Evolutionary conservation across 2,888 invertebrate genomes (phyloP).

Genomic region (Deilephila porcellus): DNA sequence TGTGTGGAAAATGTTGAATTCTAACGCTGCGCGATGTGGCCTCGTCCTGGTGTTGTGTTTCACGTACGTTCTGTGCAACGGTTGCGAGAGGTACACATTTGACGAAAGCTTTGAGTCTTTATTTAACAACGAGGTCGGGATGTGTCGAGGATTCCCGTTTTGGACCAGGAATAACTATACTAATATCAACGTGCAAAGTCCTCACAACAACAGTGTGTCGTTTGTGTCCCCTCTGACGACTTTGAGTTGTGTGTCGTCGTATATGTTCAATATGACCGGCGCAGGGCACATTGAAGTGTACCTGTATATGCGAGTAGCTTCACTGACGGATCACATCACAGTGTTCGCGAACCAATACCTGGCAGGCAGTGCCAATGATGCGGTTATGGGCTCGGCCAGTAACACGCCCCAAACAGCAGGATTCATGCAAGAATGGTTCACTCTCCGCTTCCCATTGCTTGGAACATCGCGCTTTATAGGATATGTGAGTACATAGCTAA

Average conservation of each 20-base stretch:
- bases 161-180: constrained; percentile 53
- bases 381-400: constrained; percentile 4
- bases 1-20: constrained; percentile 29
- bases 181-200: constrained; percentile 41
- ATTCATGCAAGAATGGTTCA: constrained; percentile 45
- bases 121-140: constrained; percentile 47
- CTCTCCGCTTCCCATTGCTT: constrained; percentile 36
- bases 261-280: constrained; percentile 29
- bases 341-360: constrained; percentile 26
- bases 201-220: constrained; percentile 44
- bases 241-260: constrained; percentile 43
- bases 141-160: constrained; percentile 40
- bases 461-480: constrained; percentile 40
- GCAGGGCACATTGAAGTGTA: constrained; percentile 33
- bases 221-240: constrained; percentile 47
- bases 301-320: constrained; percentile 30
- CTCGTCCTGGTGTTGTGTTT: constrained; percentile 41
- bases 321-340: constrained; percentile 20
- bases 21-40: constrained; percentile 30
- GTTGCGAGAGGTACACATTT: constrained; percentile 58
- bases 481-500: constrained; percentile 48
- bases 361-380: constrained; percentile 15
- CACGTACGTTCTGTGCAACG: constrained; percentile 47
- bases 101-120: constrained; percentile 49
- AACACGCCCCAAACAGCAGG: constrained; percentile 27